A percentile compares a stretch with the other conserved stretches of the same genome.
phyloP scores from a whole-genome alignment of 1,140 invertebrate genomes.

The Zaprionus capensis region DNA sequence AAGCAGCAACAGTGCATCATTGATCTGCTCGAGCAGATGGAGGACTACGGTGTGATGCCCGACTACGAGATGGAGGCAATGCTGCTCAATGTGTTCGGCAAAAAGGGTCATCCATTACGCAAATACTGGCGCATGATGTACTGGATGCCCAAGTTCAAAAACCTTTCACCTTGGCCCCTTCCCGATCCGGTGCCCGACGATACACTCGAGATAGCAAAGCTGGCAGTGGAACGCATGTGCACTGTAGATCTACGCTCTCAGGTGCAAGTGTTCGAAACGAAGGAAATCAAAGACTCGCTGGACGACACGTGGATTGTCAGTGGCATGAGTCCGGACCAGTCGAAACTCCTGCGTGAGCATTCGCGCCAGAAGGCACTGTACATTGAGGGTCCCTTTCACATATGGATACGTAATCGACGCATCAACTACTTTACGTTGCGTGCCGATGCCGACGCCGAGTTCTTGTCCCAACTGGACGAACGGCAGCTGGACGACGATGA shows the following conservation, averaged over 20 bases:
- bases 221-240: conserved; percentile 94
- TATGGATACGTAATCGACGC: conserved; percentile 91
- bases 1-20: conserved; percentile 97
- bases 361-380: conserved; percentile 89
- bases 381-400: conserved; percentile 94
- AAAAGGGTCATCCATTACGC: conserved; percentile 89
- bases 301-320: conserved; percentile 98
- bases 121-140: conserved; percentile 97
- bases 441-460: conserved; percentile 86
- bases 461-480: conserved; percentile 62
- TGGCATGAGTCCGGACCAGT: conserved; percentile 92
- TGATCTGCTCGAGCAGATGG: conserved; percentile 87
- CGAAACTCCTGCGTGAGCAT: conserved; percentile 90
- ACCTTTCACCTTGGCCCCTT: conserved; percentile 95
- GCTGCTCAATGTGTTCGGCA: conserved; percentile 93
- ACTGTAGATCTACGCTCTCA: conserved; percentile 92
- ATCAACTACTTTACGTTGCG: conserved; percentile 95
- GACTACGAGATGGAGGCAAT: conserved; percentile 94
- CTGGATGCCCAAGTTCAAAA: conserved; percentile 99
- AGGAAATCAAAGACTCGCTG: conserved; percentile 89
- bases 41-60: conserved; percentile 90
- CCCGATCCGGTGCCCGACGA: conserved; percentile 91
- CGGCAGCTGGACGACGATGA: conserved; percentile 85
- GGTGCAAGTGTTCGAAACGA: conserved; percentile 89
- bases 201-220: conserved; percentile 91